These are phyloP conservation scores for Spea hammondii DNA, from an alignment of 2,797 vertebrate genomes.

Conservation along the genomic window DNA sequence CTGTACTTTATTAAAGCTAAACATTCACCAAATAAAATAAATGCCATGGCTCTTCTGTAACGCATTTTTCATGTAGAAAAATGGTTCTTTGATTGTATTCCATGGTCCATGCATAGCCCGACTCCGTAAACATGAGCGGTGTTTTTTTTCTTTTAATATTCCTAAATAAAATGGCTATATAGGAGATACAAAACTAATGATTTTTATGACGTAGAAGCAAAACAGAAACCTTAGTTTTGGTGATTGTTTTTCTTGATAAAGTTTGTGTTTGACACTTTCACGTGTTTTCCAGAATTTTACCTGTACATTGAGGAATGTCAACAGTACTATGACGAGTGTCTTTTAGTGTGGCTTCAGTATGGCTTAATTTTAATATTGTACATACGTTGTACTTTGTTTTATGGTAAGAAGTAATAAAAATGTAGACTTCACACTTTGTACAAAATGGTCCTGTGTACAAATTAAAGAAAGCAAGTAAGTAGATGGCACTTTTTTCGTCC, in stretches of 20 bases:
- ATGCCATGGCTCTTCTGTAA: conserved; percentile 44
- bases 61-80: conserved; percentile 53
- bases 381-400: conserved; percentile 98
- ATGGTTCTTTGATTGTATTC: conserved; percentile 48
- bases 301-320: conserved; percentile 72
- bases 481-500: neutral
- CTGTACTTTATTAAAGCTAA: conserved; percentile 81
- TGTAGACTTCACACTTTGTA: conserved; percentile 97
- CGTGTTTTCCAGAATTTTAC: conserved; percentile 71
- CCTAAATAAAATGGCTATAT: conserved; percentile 53
- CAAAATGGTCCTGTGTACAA: conserved; percentile 97
- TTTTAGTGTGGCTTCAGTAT: conserved; percentile 95
- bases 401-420: conserved; percentile 95
- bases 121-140: conserved; percentile 58
- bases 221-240: conserved; percentile 59
- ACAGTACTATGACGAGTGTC: conserved; percentile 89
- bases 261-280: conserved; percentile 75
- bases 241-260: conserved; percentile 80
- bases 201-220: conserved; percentile 48
- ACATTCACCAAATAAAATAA: conserved; percentile 78
- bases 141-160: conserved; percentile 56
- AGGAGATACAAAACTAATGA: conserved; percentile 59
- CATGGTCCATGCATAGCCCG: conserved; percentile 58
- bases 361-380: conserved; percentile 98
- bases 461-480: conserved; percentile 78